Percentiles rank a stretch among this genome's conserved stretches.
These are phyloP conservation scores for Lophotis ruficrista DNA, from an alignment of 2,113 vertebrate species.

Conservation along the genomic window DNA sequence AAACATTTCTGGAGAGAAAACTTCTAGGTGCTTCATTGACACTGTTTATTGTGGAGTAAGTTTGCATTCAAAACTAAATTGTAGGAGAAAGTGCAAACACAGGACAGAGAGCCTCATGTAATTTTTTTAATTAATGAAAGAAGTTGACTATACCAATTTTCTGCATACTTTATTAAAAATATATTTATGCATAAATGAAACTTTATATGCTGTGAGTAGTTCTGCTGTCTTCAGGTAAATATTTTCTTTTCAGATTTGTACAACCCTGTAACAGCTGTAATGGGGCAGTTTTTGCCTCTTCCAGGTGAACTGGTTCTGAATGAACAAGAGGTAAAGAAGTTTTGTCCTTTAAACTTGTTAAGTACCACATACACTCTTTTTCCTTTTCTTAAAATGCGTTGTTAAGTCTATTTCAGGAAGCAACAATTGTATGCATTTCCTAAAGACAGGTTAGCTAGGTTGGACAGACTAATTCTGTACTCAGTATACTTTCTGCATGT, in stretches of 20 bases:
- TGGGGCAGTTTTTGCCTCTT: conserved; percentile 58
- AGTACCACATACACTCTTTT: not conserved
- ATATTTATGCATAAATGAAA: not conserved
- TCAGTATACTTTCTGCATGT: not conserved
- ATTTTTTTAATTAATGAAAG: not conserved
- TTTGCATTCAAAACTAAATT: not conserved
- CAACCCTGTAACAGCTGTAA: conserved; percentile 41
- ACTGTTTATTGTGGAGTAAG: not conserved
- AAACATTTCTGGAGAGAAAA: not conserved
- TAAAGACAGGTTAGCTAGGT: not conserved
- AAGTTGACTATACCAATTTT: not conserved
- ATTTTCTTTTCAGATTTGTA: conserved; percentile 51
- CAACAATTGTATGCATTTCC: not conserved
- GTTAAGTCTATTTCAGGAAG: not conserved
- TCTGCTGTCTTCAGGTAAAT: not conserved
- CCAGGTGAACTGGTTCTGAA: conserved; percentile 55
- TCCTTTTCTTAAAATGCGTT: not conserved
- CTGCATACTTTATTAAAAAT: not conserved
- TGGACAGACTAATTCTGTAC: not conserved
- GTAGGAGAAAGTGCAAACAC: not conserved
- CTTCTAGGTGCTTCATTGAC: not conserved
- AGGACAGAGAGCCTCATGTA: not conserved
- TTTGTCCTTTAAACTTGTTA: not conserved
- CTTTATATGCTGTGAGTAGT: not conserved
- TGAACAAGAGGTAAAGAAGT: conserved; percentile 60